A percentile compares a stretch with the other conserved stretches of the same genome.
These are phyloP conservation scores for Heterotis niloticus DNA, from an alignment of 2,113 vertebrate genomes.

Conservation along the genomic window DNA sequence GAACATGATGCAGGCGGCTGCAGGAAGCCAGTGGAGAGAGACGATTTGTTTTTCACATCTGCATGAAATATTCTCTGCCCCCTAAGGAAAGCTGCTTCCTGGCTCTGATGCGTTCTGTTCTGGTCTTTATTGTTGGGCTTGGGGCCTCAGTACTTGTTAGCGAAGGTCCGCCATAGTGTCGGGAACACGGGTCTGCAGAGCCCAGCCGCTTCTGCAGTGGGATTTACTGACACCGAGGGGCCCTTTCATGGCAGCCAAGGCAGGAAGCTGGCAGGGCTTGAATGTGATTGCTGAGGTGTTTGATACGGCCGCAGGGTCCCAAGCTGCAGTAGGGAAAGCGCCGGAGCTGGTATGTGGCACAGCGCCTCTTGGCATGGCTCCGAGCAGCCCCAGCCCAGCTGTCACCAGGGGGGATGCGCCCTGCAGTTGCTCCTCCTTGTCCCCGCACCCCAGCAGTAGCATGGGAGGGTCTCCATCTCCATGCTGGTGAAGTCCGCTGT, in stretches of 20 bases:
- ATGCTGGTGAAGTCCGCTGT: no score
- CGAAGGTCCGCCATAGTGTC: background rate
- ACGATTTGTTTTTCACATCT: no score
- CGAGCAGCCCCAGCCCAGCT: slow-evolving; percentile 58
- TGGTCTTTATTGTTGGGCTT: no score
- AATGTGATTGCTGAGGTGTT: slow-evolving; percentile 48
- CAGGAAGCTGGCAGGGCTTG: slow-evolving; percentile 46
- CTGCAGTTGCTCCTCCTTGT: slow-evolving; percentile 6
- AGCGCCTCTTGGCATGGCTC: slow-evolving; percentile 56
- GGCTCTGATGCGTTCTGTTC: no score
- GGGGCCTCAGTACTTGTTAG: background rate
- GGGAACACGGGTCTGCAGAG: background rate
- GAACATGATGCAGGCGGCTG: background rate
- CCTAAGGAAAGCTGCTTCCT: no score
- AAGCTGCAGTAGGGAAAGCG: slow-evolving; percentile 40
- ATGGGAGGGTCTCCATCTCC: no score
- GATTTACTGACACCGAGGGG: slow-evolving; percentile 12
- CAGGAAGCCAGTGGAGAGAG: no score
- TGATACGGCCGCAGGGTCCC: slow-evolving; percentile 42
- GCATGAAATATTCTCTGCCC: no score
- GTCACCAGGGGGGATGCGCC: slow-evolving; percentile 50
- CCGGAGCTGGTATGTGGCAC: slow-evolving; percentile 3
- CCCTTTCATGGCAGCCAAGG: slow-evolving; percentile 9
- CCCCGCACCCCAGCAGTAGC: background rate
- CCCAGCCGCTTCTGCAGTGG: background rate